A percentile compares a stretch with the other conserved stretches of the same genome.
Evolutionary conservation across 2,888 invertebrate species (phyloP).

Genomic region (Cordilura impudica): DNA sequence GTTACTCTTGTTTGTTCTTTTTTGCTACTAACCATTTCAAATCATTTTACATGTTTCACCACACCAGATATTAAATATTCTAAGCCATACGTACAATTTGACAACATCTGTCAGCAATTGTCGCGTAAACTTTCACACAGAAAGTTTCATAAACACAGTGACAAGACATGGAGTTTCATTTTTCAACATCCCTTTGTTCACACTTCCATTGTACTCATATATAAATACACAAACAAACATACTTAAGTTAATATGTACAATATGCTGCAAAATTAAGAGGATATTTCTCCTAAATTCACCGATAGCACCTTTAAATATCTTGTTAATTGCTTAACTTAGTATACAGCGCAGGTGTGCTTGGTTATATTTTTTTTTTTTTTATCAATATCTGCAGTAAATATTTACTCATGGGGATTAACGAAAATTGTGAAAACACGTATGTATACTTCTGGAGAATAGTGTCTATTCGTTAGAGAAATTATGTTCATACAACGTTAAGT

Average conservation of each 20-base stretch:
- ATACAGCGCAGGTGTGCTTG: too few species aligned
- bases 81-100: slow-evolving; percentile 32
- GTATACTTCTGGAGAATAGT: not conserved
- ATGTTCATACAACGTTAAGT: not conserved
- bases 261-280: too few species aligned
- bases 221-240: not conserved
- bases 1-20: not conserved
- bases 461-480: not conserved
- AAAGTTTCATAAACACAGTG: slow-evolving; percentile 22
- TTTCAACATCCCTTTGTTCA: slow-evolving; percentile 17
- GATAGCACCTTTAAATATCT: too few species aligned
- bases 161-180: slow-evolving; percentile 15
- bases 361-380: too few species aligned
- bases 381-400: too few species aligned
- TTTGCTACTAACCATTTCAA: slow-evolving; percentile 14
- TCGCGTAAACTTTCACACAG: slow-evolving; percentile 39
- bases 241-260: too few species aligned
- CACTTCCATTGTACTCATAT: slow-evolving; percentile 3
- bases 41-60: slow-evolving; percentile 2
- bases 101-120: slow-evolving; percentile 48
- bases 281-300: too few species aligned
- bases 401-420: too few species aligned
- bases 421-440: too few species aligned
- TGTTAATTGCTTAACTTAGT: too few species aligned
- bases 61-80: slow-evolving; percentile 38